These are phyloP conservation scores for Girardinichthys multiradiatus DNA, from an alignment of 2,113 vertebrate genomes.

Conservation along the genomic window DNA sequence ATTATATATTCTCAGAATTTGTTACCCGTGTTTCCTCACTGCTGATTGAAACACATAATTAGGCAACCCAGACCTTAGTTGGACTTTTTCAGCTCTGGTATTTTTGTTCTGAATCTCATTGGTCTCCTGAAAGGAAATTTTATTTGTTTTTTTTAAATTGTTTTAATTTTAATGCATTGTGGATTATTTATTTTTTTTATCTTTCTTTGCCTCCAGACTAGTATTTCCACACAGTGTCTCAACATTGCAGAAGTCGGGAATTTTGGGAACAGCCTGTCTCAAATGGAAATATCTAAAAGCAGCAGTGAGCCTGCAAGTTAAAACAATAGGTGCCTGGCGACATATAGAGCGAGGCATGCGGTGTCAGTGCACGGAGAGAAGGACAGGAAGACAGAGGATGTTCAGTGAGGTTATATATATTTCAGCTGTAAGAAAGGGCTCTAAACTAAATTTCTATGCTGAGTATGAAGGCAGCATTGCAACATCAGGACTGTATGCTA, in stretches of 20 bases:
- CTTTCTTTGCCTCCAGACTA: not conserved
- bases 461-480: not conserved
- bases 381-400: not conserved
- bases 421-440: not conserved
- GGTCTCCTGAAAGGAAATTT: no score
- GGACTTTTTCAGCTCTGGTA: not conserved
- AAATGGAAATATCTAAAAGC: constrained; percentile 46
- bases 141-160: no score
- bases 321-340: constrained; percentile 14
- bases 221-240: constrained; percentile 42
- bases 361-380: not conserved
- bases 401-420: not conserved
- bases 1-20: constrained; percentile 1
- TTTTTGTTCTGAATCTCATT: constrained; percentile 3
- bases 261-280: constrained; percentile 42
- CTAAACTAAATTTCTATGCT: constrained; percentile 1
- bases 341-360: constrained; percentile 9
- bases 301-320: constrained; percentile 2
- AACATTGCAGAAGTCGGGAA: constrained; percentile 33
- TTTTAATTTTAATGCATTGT: no score
- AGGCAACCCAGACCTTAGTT: constrained; percentile 15
- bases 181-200: not conserved
- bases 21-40: not conserved
- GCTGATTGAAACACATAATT: constrained; percentile 29
- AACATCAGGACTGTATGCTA: not conserved